Evolutionary conservation across 2,797 vertebrate genomes (phyloP).

Genomic region (Gallinago nigripennis): DNA sequence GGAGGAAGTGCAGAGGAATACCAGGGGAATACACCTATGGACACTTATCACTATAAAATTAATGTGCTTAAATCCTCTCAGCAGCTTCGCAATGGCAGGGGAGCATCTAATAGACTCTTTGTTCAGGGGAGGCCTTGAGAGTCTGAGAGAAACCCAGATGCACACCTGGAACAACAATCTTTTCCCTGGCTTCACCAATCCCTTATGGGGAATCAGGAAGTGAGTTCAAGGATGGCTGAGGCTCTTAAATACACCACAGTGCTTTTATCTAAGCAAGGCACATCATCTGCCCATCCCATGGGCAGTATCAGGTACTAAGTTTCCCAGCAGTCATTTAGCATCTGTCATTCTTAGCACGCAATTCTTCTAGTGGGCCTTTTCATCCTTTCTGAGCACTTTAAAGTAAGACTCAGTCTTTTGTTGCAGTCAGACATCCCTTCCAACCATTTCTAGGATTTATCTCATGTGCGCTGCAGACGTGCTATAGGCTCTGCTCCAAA

Average conservation of each 20-base stretch:
- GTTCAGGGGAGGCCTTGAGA: not conserved
- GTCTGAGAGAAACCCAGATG: not conserved
- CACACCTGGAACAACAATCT: not conserved
- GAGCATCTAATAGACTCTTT: not conserved
- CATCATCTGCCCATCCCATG: not conserved
- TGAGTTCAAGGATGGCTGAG: not conserved
- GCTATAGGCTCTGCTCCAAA: constrained; percentile 40
- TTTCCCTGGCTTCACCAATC: not conserved
- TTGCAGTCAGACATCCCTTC: not conserved
- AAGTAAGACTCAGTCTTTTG: not conserved
- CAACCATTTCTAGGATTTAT: constrained; percentile 55
- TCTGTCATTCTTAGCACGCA: not conserved
- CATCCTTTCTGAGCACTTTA: not conserved
- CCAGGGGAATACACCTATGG: not conserved
- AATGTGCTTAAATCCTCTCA: not conserved
- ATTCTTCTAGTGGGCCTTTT: not conserved
- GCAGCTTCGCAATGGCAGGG: not conserved
- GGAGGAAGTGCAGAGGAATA: not conserved
- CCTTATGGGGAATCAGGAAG: not conserved
- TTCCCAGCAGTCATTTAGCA: not conserved
- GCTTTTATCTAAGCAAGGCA: not conserved
- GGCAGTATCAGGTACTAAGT: not conserved
- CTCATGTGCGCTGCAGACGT: not conserved
- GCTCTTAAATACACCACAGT: not conserved
- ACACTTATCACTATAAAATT: not conserved